These are phyloP conservation scores for Platynereis dumerilii DNA, from an alignment of 2,888 invertebrate species.

Conservation along the genomic window DNA sequence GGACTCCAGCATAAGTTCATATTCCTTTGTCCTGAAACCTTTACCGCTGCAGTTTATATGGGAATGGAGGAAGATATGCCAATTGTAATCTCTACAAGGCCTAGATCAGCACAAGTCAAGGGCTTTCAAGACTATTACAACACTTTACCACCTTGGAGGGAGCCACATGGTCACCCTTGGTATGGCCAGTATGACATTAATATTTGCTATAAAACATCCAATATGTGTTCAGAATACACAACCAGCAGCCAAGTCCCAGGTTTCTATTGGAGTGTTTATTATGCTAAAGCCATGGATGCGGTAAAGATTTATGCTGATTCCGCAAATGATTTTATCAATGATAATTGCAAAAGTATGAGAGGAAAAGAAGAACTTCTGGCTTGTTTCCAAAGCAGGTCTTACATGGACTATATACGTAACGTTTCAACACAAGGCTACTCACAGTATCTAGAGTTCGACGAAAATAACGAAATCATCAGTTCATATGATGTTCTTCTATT, in stretches of 20 bases:
- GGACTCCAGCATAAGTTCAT: no score
- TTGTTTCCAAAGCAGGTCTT: neutral
- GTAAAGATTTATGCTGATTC: constrained; percentile 12
- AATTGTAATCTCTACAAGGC: no score
- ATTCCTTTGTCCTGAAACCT: no score
- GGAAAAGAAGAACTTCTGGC: neutral
- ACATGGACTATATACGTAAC: neutral
- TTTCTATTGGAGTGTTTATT: constrained; percentile 3
- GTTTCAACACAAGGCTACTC: constrained; percentile 12
- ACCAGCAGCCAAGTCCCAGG: constrained; percentile 7
- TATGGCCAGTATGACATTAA: no score
- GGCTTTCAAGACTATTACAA: no score
- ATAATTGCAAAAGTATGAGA: neutral
- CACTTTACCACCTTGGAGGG: no score
- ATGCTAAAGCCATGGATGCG: constrained; percentile 7
- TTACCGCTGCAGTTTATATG: no score
- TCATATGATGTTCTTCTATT: constrained; percentile 8
- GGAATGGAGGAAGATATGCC: no score
- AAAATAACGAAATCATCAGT: constrained; percentile 17
- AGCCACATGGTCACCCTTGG: no score
- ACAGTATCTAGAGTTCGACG: constrained; percentile 7
- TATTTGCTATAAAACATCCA: no score
- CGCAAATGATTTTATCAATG: neutral
- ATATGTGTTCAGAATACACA: neutral
- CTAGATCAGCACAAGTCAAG: no score